These are phyloP conservation scores for Garrulus glandarius DNA, from an alignment of 2,797 vertebrate genomes.

Conservation along the genomic window DNA sequence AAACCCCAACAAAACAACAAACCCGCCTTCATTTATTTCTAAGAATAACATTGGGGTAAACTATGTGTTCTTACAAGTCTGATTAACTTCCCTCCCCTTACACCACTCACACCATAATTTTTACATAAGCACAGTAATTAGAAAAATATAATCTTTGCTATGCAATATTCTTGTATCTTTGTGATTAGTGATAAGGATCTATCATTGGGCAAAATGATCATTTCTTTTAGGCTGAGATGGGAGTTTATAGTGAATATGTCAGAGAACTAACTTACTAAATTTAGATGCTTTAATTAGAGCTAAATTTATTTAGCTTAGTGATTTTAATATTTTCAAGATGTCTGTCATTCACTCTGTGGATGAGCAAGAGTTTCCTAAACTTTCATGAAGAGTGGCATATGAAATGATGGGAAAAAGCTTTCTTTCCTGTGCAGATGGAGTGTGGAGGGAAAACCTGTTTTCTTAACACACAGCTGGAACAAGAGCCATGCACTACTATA, in stretches of 20 bases:
- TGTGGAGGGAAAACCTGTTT: not conserved
- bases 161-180: not conserved
- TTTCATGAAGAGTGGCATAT: not conserved
- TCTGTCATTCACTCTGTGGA: not conserved
- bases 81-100: not conserved
- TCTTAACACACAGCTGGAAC: not conserved
- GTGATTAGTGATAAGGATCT: not conserved
- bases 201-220: not conserved
- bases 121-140: not conserved
- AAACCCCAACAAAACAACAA: not conserved
- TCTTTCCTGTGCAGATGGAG: not conserved
- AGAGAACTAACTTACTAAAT: not conserved
- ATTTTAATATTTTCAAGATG: not conserved
- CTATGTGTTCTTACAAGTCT: not conserved
- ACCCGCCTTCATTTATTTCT: not conserved
- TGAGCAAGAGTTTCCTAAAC: not conserved
- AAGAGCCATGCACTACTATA: not conserved
- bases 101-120: not conserved
- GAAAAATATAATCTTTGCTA: not conserved
- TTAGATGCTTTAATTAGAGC: not conserved
- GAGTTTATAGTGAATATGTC: not conserved
- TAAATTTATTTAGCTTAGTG: not conserved
- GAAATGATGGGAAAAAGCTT: not conserved
- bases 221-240: not conserved
- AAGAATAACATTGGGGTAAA: not conserved